Conservation (phyloP, 2,888 invertebrate species). For the Lepidochitona cinerea region DNA sequence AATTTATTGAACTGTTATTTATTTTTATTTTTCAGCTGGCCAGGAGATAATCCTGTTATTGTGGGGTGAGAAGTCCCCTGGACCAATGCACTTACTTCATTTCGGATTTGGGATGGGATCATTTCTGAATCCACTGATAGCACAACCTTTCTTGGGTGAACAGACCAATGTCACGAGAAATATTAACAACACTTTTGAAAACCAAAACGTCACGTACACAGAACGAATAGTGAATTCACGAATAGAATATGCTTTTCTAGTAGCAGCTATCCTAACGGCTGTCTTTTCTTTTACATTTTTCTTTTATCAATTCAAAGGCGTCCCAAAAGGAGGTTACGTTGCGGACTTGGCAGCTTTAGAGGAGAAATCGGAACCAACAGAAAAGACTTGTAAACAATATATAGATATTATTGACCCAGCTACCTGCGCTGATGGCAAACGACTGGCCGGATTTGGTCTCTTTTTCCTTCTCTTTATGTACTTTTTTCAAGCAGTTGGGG, state of each 20-base stretch:
- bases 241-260: constrained; percentile 42
- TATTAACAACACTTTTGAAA: constrained; percentile 4
- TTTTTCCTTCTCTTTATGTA: constrained; percentile 41
- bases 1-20: too few species aligned
- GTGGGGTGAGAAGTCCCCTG: constrained; percentile 51
- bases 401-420: constrained; percentile 37
- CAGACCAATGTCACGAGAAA: constrained; percentile 9
- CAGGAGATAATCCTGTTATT: constrained; percentile 43
- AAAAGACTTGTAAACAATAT: not conserved
- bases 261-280: constrained; percentile 31
- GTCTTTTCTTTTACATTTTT: constrained; percentile 35
- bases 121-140: constrained; percentile 47
- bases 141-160: constrained; percentile 45
- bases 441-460: constrained; percentile 36
- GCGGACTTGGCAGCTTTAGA: not conserved
- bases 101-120: constrained; percentile 57
- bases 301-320: constrained; percentile 28
- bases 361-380: not conserved
- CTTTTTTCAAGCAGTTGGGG: constrained; percentile 45
- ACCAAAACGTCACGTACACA: not conserved
- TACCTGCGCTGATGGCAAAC: constrained; percentile 40
- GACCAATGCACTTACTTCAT: constrained; percentile 49
- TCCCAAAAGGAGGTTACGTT: not conserved
- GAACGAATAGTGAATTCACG: constrained; percentile 33
- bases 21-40: constrained; percentile 44